phyloP scores from a whole-genome alignment of 2,113 vertebrate species.

The Psittacus erithacus region DNA sequence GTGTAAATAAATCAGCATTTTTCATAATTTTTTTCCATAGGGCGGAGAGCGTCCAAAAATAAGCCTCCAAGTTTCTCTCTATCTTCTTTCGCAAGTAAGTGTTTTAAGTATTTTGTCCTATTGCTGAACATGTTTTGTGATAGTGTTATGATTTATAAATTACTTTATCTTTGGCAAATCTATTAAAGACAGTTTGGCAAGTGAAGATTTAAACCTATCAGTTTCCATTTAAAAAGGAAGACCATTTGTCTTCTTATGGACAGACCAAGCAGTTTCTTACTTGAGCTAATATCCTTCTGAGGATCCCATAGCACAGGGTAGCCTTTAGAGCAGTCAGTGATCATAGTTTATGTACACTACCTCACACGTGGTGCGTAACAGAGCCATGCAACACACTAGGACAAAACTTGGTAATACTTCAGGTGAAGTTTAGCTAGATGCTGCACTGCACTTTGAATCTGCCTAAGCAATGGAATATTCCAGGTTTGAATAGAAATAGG shows the following conservation, averaged over 20 bases:
- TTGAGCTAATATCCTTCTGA: background rate
- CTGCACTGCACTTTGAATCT: background rate
- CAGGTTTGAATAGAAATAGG: background rate
- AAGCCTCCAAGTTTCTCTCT: slow-evolving; percentile 94
- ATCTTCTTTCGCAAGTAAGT: slow-evolving; percentile 95
- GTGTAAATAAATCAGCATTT: background rate
- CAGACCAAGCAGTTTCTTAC: background rate
- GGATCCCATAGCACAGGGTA: background rate
- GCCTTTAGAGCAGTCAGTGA: background rate
- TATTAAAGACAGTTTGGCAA: background rate
- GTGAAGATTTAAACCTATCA: background rate
- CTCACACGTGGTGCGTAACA: background rate
- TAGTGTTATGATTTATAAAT: background rate
- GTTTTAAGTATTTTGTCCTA: background rate
- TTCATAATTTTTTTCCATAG: slow-evolving; percentile 55
- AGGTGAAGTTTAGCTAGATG: background rate
- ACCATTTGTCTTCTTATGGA: background rate
- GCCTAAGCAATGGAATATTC: background rate
- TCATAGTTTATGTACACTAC: fast-evolving
- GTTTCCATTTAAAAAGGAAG: background rate
- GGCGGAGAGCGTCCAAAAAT: slow-evolving; percentile 91
- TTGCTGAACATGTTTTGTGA: background rate
- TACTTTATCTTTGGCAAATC: background rate
- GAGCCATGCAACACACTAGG: background rate
- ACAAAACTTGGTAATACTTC: background rate